Evolutionary conservation across 1,140 invertebrate genomes (phyloP).

Genomic region (Penaeus indicus): DNA sequence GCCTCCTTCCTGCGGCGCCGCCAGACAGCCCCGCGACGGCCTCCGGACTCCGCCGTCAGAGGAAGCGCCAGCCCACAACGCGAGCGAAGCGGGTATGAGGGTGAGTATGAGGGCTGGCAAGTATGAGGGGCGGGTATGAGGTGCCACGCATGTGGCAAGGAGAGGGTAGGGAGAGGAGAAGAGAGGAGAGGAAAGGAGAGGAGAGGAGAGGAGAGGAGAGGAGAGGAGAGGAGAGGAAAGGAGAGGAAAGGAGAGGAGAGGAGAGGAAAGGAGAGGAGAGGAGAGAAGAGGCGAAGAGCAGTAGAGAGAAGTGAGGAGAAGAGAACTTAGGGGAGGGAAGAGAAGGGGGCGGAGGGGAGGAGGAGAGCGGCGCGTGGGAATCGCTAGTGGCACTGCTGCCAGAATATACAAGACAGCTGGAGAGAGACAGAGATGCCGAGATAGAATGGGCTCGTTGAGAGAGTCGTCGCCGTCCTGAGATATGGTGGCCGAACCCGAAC

Average conservation of each 20-base stretch:
- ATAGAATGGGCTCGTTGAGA: too few species aligned
- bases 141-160: neutral
- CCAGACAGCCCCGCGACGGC: too few species aligned
- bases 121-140: neutral
- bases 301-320: neutral
- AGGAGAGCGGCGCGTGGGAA: too few species aligned
- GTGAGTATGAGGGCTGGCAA: neutral
- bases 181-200: neutral
- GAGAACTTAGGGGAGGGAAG: neutral
- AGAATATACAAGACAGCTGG: neutral
- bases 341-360: neutral
- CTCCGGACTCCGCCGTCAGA: too few species aligned
- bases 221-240: neutral
- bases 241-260: neutral
- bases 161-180: neutral
- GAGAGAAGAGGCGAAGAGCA: neutral
- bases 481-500: too few species aligned
- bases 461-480: too few species aligned
- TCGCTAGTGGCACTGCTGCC: too few species aligned
- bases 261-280: neutral
- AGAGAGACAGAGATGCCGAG: neutral
- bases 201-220: neutral
- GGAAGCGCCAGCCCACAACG: too few species aligned
- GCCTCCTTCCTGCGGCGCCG: too few species aligned
- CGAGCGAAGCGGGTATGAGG: neutral